Conservation (phyloP, 1,140 invertebrate genomes). For the Drosophila nigrodunni region DNA sequence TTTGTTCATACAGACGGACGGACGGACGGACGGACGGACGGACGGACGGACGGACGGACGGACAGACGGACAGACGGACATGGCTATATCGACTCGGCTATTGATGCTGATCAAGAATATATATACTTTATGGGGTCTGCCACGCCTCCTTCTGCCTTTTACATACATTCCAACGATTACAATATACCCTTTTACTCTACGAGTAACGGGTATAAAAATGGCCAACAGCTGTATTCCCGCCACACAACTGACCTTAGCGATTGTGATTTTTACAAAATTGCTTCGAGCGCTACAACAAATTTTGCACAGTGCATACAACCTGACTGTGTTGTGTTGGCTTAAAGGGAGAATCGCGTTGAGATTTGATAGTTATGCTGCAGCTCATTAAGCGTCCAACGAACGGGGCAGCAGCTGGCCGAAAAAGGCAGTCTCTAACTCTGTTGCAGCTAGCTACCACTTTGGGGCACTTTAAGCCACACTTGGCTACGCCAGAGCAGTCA, state of each 20-base stretch:
- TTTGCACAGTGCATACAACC: constrained; percentile 62
- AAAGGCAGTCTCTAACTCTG: not conserved
- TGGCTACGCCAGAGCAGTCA: constrained; percentile 45
- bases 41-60: too few species aligned
- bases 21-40: too few species aligned
- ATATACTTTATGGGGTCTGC: too few species aligned
- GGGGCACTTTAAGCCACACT: constrained; percentile 55
- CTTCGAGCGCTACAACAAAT: constrained; percentile 48
- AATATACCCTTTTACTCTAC: too few species aligned
- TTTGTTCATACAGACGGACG: too few species aligned
- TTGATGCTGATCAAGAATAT: too few species aligned
- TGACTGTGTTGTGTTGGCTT: not conserved
- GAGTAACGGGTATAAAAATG: too few species aligned
- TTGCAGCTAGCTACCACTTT: constrained; percentile 38
- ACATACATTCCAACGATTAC: too few species aligned
- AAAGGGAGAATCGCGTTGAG: constrained; percentile 25
- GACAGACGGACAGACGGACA: too few species aligned
- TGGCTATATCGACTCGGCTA: too few species aligned
- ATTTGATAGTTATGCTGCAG: constrained; percentile 62
- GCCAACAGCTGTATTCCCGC: constrained; percentile 57
- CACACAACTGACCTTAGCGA: constrained; percentile 72
- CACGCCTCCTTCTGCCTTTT: too few species aligned
- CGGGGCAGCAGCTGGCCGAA: constrained; percentile 3
- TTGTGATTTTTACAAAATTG: not conserved
- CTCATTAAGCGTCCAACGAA: constrained; percentile 76